Evolutionary conservation across 2,113 vertebrate genomes (phyloP).

Genomic region (Tenebrosternarchus preto): DNA sequence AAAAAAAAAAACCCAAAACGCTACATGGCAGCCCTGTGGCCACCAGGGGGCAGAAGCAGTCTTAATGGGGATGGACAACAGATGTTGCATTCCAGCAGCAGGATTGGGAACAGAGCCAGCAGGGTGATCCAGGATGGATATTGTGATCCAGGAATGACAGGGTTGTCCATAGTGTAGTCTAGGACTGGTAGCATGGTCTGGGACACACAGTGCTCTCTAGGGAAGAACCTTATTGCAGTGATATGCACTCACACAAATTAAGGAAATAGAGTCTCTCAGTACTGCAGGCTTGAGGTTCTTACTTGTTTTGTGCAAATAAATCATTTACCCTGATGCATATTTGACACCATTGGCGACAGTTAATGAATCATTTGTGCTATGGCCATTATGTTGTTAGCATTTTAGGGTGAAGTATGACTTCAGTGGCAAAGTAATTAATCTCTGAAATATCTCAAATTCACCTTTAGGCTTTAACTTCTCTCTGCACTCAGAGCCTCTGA

Average conservation of each 20-base stretch:
- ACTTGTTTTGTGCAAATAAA: not conserved
- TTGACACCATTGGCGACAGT: not conserved
- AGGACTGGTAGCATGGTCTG: too few relatives aligned
- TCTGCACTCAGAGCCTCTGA: not conserved
- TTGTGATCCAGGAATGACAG: too few relatives aligned
- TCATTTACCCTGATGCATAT: slow-evolving; percentile 2
- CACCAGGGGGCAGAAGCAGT: not conserved
- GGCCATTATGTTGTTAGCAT: not conserved
- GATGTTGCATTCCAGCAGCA: too few relatives aligned
- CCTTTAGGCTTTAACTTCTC: not conserved
- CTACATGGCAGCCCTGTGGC: not conserved
- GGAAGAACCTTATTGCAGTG: not conserved
- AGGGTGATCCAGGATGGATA: too few relatives aligned
- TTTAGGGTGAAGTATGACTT: not conserved
- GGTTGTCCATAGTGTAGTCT: too few relatives aligned
- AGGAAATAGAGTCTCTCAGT: not conserved
- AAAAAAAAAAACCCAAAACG: too few relatives aligned
- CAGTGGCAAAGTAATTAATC: slow-evolving; percentile 3
- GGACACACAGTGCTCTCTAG: not conserved
- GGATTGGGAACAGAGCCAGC: too few relatives aligned
- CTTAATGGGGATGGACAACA: not conserved
- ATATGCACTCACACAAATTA: not conserved
- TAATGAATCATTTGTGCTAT: not conserved
- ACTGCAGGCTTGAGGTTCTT: not conserved
- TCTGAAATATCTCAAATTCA: not conserved